phyloP scores from a whole-genome alignment of 1,140 invertebrate genomes.

The Papilio polytes region DNA sequence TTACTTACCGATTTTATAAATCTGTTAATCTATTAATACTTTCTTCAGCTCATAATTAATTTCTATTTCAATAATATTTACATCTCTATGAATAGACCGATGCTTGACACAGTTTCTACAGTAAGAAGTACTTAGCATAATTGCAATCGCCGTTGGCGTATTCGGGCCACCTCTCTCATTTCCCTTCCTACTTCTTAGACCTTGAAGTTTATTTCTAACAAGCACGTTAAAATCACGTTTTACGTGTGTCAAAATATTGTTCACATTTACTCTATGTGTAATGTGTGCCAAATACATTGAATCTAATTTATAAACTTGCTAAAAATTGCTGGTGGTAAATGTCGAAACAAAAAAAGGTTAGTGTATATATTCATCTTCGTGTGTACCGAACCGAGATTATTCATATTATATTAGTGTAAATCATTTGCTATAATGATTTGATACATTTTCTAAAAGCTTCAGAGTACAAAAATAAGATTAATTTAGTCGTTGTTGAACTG shows the following conservation, averaged over 20 bases:
- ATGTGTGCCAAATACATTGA: no score
- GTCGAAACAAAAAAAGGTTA: no score
- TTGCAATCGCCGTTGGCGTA: constrained; percentile 23
- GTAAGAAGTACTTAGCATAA: constrained; percentile 19
- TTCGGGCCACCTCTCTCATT: neutral
- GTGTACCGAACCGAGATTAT: no score
- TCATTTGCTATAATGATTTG: neutral
- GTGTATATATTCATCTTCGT: no score
- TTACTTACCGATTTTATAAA: no score
- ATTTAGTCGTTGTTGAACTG: neutral
- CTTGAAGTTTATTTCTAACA: neutral
- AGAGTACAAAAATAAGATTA: neutral
- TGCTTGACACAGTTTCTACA: constrained; percentile 14
- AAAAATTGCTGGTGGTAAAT: no score
- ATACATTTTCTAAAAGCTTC: neutral
- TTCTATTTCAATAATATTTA: neutral
- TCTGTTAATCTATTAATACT: neutral
- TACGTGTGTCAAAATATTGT: no score
- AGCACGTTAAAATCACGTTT: no score
- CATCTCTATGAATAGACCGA: neutral
- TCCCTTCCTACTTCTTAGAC: neutral
- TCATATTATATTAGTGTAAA: no score
- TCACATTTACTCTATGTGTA: no score
- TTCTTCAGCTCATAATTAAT: neutral
- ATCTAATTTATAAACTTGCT: no score